These are phyloP conservation scores for Xyrauchen texanus DNA, from an alignment of 2,113 vertebrate genomes.

Conservation along the genomic window DNA sequence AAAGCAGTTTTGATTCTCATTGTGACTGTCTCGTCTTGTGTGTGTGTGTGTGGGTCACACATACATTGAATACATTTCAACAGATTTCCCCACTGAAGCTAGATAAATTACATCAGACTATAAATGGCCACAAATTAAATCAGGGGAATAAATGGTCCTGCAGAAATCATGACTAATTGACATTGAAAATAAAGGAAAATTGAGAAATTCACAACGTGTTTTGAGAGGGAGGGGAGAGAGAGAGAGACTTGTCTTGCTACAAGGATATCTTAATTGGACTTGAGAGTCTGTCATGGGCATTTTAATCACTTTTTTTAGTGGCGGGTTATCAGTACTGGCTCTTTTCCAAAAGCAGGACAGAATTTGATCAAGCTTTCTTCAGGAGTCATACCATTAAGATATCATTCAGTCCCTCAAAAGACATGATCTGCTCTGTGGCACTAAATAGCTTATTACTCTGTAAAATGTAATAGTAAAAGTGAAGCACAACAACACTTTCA, in stretches of 20 bases:
- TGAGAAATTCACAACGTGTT: neutral
- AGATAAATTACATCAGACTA: neutral
- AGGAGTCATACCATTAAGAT: neutral
- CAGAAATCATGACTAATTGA: constrained; percentile 1
- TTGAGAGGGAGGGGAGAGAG: neutral
- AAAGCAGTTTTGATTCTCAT: too few relatives aligned
- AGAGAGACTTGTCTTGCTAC: neutral
- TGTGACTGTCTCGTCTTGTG: too few relatives aligned
- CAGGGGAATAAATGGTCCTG: constrained; percentile 2
- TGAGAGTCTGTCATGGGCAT: neutral
- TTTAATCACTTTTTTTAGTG: neutral
- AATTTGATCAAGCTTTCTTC: constrained; percentile 8
- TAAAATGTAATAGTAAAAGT: neutral
- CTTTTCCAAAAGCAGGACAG: neutral
- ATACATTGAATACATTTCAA: neutral
- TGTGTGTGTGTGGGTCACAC: too few relatives aligned
- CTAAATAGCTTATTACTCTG: neutral
- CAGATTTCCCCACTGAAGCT: neutral
- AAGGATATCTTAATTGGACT: constrained; percentile 7
- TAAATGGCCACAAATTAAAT: constrained; percentile 15
- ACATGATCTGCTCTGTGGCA: neutral
- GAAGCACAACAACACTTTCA: neutral
- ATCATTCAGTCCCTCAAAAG: neutral
- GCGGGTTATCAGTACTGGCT: neutral
- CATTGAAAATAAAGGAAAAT: constrained; percentile 24